Conservation (phyloP, 2,888 invertebrate genomes). For the Rhagonycha fulva region DNA sequence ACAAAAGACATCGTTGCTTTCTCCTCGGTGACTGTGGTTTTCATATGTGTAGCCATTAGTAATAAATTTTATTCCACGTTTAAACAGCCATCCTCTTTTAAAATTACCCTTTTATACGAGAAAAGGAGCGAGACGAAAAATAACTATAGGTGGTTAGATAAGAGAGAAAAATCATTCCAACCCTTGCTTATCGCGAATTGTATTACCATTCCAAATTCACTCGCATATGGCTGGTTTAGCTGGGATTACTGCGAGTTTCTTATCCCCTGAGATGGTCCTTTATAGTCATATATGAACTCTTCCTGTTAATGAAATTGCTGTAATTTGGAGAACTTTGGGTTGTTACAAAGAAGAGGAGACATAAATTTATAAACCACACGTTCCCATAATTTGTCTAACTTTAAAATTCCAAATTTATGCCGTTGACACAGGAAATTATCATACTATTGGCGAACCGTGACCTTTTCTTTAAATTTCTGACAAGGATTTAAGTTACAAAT, state of each 20-base stretch:
- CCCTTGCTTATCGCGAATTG: slow-evolving; percentile 45
- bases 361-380: background rate
- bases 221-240: slow-evolving; percentile 46
- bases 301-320: slow-evolving; percentile 25
- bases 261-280: slow-evolving; percentile 42
- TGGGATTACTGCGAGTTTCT: slow-evolving; percentile 44
- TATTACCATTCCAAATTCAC: slow-evolving; percentile 44
- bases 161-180: slow-evolving; percentile 33
- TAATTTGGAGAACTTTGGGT: slow-evolving; percentile 19
- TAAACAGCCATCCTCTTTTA: slow-evolving; percentile 10
- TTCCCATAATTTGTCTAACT: background rate
- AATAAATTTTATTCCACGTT: slow-evolving; percentile 17
- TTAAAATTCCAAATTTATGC: background rate
- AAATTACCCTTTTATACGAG: too few relatives aligned
- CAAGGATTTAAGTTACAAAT: slow-evolving; percentile 6
- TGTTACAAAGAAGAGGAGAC: slow-evolving; percentile 5
- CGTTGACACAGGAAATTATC: background rate
- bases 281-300: slow-evolving; percentile 28
- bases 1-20: slow-evolving; percentile 38
- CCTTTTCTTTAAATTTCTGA: background rate
- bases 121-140: background rate
- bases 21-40: slow-evolving; percentile 34
- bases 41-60: slow-evolving; percentile 28
- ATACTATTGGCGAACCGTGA: background rate
- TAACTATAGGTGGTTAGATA: background rate